Conservation (phyloP, 2,113 vertebrate genomes). For the Desmodus rotundus region DNA sequence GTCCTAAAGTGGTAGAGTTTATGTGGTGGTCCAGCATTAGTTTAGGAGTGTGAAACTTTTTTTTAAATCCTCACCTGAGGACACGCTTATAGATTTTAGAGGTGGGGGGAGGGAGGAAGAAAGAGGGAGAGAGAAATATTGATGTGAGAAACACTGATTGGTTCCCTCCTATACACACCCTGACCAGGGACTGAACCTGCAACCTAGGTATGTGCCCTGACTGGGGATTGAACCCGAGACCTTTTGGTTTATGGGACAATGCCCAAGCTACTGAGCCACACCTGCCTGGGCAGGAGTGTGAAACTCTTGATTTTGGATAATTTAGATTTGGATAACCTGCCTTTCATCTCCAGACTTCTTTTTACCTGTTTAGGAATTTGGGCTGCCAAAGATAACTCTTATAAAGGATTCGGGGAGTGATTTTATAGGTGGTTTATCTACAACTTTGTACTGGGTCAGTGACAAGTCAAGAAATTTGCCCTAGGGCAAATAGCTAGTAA, state of each 20-base stretch:
- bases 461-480: background rate
- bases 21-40: conserved; percentile 53
- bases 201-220: background rate
- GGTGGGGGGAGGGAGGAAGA: background rate
- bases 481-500: conserved; percentile 3
- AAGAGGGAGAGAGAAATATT: background rate
- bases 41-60: conserved; percentile 52
- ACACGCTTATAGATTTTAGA: background rate
- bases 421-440: background rate
- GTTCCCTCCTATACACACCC: background rate
- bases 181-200: background rate
- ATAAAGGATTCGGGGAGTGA: background rate
- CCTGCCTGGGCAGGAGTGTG: conserved; percentile 4
- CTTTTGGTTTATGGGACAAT: background rate
- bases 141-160: background rate
- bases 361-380: conserved; percentile 48
- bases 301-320: conserved; percentile 17
- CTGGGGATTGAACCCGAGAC: background rate
- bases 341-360: conserved; percentile 33
- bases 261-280: background rate
- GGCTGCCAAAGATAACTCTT: background rate
- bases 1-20: conserved; percentile 52
- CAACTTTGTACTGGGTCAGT: background rate
- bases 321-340: conserved; percentile 26
- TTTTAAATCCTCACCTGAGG: too few relatives aligned